Evolutionary conservation across 2,888 invertebrate species (phyloP).

Genomic region (Macaria notata): DNA sequence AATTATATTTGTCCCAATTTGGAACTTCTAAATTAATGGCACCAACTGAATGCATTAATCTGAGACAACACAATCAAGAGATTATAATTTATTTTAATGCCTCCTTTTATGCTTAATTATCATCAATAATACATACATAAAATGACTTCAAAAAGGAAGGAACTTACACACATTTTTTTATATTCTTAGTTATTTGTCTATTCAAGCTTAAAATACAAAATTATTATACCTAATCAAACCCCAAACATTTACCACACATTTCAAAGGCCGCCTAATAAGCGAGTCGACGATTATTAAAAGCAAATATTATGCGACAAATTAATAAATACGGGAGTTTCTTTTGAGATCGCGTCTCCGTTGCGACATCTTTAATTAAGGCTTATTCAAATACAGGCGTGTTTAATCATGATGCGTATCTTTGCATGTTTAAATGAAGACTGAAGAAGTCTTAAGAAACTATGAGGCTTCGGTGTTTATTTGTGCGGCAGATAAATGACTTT

Average conservation of each 20-base stretch:
- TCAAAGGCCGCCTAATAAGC: conserved; percentile 52
- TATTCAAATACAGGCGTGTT: conserved; percentile 70
- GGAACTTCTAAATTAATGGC: too few species aligned
- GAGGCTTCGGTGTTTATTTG: conserved; percentile 56
- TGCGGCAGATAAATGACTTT: conserved; percentile 48
- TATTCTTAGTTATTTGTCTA: too few species aligned
- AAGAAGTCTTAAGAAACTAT: conserved; percentile 78
- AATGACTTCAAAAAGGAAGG: too few species aligned
- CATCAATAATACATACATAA: too few species aligned
- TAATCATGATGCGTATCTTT: conserved; percentile 72
- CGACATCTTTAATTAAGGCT: conserved; percentile 73
- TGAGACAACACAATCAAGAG: too few species aligned
- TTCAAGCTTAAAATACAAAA: too few species aligned
- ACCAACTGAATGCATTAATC: too few species aligned
- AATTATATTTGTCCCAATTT: too few species aligned
- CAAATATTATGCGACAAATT: conserved; percentile 76
- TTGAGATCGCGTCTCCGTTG: conserved; percentile 60
- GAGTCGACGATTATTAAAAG: conserved; percentile 67
- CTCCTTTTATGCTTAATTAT: too few species aligned
- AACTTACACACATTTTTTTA: too few species aligned
- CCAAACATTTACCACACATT: conserved; percentile 10
- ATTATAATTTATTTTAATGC: too few species aligned
- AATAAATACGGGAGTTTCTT: conserved; percentile 76
- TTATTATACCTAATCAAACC: too few species aligned
- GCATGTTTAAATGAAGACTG: conserved; percentile 71